Percentiles rank a stretch among this genome's conserved stretches.
Conservation (phyloP, 2,888 invertebrate species). For the Sinhomidia bicolor region DNA sequence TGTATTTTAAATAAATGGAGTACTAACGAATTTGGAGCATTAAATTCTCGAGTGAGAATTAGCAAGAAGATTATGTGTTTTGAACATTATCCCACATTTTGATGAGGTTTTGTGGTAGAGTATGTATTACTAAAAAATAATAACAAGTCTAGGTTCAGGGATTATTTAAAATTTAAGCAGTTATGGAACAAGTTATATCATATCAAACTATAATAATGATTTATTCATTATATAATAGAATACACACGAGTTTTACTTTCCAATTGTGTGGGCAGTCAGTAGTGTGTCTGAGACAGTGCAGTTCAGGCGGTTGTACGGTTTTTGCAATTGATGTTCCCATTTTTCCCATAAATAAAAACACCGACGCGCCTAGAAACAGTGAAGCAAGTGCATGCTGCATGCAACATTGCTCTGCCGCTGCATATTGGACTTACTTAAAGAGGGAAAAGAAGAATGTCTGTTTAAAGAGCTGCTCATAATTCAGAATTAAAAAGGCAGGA, state of each 20-base stretch:
- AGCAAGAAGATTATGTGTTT: too few relatives aligned
- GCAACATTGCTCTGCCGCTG: not conserved
- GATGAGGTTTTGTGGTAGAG: too few relatives aligned
- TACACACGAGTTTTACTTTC: not conserved
- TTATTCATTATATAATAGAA: not conserved
- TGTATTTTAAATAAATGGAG: too few relatives aligned
- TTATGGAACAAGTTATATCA: not conserved
- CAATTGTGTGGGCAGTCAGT: not conserved
- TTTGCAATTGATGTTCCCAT: not conserved
- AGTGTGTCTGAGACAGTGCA: not conserved
- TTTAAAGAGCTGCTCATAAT: constrained; percentile 31
- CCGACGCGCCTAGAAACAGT: not conserved
- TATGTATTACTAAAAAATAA: too few relatives aligned
- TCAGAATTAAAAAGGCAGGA: constrained; percentile 48
- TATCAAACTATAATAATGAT: not conserved
- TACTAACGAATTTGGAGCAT: too few relatives aligned
- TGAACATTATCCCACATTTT: too few relatives aligned
- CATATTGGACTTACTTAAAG: not conserved
- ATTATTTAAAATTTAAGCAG: too few relatives aligned
- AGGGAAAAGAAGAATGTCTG: not conserved
- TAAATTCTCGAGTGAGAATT: too few relatives aligned
- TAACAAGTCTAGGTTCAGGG: too few relatives aligned
- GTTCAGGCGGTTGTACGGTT: not conserved
- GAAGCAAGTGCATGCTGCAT: not conserved
- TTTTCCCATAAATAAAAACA: constrained; percentile 14